Evolutionary conservation across 1,140 invertebrate genomes (phyloP).

Genomic region (Bicyclus anynana): DNA sequence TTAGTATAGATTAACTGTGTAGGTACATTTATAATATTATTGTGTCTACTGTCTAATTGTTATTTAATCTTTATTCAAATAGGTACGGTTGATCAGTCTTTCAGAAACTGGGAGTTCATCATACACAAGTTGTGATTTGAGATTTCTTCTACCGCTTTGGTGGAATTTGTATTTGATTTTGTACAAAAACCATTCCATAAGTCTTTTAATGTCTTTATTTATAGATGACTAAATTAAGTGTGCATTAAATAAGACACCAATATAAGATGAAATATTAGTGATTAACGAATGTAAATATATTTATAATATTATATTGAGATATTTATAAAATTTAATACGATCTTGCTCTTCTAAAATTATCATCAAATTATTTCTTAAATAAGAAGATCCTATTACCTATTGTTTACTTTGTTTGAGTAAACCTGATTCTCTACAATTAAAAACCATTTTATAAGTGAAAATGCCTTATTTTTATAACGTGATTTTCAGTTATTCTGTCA

Average conservation of each 20-base stretch:
- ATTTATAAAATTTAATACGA: conserved; percentile 75
- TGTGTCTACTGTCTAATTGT: too few species aligned
- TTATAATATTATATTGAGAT: conserved; percentile 71
- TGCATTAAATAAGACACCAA: conserved; percentile 74
- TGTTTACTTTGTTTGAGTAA: conserved; percentile 45
- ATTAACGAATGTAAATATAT: conserved; percentile 74
- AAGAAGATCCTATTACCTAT: conserved; percentile 49
- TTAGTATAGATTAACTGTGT: too few species aligned
- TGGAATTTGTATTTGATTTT: conserved; percentile 68
- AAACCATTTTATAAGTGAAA: too few species aligned
- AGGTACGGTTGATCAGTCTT: too few species aligned
- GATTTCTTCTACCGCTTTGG: conserved; percentile 48
- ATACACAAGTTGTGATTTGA: conserved; percentile 50
- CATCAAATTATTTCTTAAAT: conserved; percentile 58
- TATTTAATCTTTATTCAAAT: too few species aligned
- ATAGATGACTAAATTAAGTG: conserved; percentile 63
- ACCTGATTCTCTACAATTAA: conserved; percentile 30
- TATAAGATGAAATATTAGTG: conserved; percentile 66
- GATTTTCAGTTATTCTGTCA: too few species aligned
- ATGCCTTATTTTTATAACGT: too few species aligned
- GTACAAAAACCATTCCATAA: conserved; percentile 76
- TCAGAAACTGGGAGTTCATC: too few species aligned
- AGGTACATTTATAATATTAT: too few species aligned
- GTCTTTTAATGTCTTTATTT: conserved; percentile 67
- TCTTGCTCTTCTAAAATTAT: conserved; percentile 72